Base-by-base conservation (phyloP, 2,888 invertebrate genomes). In the Ischnura elegans region DNA sequence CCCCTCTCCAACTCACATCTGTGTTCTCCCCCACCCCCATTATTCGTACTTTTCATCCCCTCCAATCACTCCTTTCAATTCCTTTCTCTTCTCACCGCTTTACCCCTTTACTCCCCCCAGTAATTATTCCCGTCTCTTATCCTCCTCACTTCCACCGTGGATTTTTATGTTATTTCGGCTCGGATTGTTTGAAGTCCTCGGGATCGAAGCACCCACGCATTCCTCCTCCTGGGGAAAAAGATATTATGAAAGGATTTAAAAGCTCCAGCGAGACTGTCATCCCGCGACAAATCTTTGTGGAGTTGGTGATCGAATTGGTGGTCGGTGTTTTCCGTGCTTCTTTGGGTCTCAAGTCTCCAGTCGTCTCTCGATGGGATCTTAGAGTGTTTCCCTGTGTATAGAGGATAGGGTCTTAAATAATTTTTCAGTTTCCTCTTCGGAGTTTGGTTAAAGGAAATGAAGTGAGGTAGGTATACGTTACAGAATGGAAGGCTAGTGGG, bases 141-240 rank as follows among this genome's bases (percentile, higher is more conserved):
- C 51, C 2, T 51, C 4, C 25, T 76, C 36, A 36, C 76, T 36
- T 76, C 76, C 76, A 36, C 29, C 16, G 29, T 16, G 76, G 76
- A 76, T 76, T 36, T 76, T 36, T 76, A 76, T 76, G 36, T 36
- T 76, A 76, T 76, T n/a, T 76, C 76, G 13, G 76, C 76, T 76
- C 76, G 36, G 36, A 36, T 76, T 76, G 76, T 76, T 76, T 76
- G 76, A 76, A 36, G 76, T 36, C 25, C 25, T 25, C n/a, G 76
- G 76, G 29, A 36, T 76, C 29, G 29, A 76, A 76, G 76, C 76
- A 76, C 76, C 76, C 76, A 76, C 36, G 76, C 76, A 76, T 76
- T 76, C 76, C 76, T 29, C 29, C n/a, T 36, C 29, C 25, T 36
- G 13, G n/a, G 19, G 19, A 51, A 51, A 51, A 51, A 51, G n/a